Percentiles rank a stretch among this genome's conserved stretches.
Evolutionary conservation across 2,797 vertebrate genomes (phyloP).

Genomic region (Atherinosoma microstoma): DNA sequence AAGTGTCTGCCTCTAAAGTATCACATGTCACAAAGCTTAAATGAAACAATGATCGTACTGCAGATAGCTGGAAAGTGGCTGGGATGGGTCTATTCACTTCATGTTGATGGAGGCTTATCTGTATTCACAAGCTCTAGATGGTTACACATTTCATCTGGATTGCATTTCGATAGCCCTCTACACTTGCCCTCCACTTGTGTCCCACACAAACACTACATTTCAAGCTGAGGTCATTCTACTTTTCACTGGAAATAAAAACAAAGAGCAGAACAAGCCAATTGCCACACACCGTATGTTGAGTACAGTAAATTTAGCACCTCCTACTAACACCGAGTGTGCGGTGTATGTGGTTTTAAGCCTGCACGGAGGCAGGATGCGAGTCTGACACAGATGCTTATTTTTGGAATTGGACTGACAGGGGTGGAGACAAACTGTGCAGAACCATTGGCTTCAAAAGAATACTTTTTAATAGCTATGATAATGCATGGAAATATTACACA

Average conservation of each 20-base stretch:
- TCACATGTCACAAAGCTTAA: background rate
- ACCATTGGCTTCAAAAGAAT: conserved; percentile 29
- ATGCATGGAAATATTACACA: conserved; percentile 31
- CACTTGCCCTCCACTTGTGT: conserved; percentile 55
- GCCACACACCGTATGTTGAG: conserved; percentile 29
- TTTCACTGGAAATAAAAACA: conserved; percentile 48
- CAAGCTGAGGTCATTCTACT: conserved; percentile 37
- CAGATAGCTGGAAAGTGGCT: background rate
- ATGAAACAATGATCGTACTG: background rate
- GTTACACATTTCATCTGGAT: conserved; percentile 53
- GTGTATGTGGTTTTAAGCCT: conserved; percentile 35
- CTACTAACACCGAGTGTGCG: conserved; percentile 43
- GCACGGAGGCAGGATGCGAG: conserved; percentile 31
- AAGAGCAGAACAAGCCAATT: conserved; percentile 48
- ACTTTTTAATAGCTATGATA: conserved; percentile 34
- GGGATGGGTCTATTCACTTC: conserved; percentile 43
- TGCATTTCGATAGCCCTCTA: conserved; percentile 56
- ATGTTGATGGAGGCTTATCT: conserved; percentile 41
- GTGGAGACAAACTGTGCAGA: conserved; percentile 45
- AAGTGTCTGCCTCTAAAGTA: conserved; percentile 11
- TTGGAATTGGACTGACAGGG: conserved; percentile 63
- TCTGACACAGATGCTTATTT: conserved; percentile 75
- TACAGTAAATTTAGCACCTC: conserved; percentile 60
- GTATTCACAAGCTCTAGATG: conserved; percentile 37
- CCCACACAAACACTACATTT: conserved; percentile 55